Conservation (phyloP, 2,113 vertebrate species). For the Noturus placidus region DNA sequence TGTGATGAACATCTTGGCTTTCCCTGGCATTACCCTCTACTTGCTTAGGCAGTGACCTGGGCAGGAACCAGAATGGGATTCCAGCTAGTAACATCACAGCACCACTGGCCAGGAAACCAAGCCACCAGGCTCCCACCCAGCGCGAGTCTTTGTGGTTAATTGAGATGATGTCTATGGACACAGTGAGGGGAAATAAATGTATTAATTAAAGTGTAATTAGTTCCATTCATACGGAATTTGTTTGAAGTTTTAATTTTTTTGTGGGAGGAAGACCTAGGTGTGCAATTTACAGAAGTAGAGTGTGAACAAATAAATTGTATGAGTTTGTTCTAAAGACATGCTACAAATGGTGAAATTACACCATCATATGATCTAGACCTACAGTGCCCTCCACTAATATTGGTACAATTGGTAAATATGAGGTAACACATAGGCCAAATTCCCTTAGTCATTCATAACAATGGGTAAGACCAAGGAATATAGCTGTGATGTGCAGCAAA, state of each 20-base stretch:
- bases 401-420: too few species aligned
- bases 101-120: slow-evolving; percentile 87
- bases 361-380: background rate
- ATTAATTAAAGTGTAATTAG: background rate
- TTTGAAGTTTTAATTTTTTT: background rate
- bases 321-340: too few species aligned
- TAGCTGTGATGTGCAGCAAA: too few species aligned
- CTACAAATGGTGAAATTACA: background rate
- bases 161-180: slow-evolving; percentile 72
- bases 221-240: background rate
- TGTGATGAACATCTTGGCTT: background rate
- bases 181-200: background rate
- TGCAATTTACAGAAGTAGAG: background rate
- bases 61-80: slow-evolving; percentile 93
- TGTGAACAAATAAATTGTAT: too few species aligned
- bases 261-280: background rate
- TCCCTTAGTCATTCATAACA: too few species aligned
- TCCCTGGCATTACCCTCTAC: slow-evolving; percentile 46
- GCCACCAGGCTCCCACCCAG: slow-evolving; percentile 98
- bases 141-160: slow-evolving; percentile 85
- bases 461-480: too few species aligned
- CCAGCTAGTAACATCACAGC: slow-evolving; percentile 76
- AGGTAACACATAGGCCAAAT: too few species aligned
- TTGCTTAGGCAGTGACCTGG: slow-evolving; percentile 77
- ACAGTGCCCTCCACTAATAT: too few species aligned